Percentiles rank a stretch among this genome's conserved stretches.
Conservation (phyloP, 2,113 vertebrate species). For the Geococcyx californianus region DNA sequence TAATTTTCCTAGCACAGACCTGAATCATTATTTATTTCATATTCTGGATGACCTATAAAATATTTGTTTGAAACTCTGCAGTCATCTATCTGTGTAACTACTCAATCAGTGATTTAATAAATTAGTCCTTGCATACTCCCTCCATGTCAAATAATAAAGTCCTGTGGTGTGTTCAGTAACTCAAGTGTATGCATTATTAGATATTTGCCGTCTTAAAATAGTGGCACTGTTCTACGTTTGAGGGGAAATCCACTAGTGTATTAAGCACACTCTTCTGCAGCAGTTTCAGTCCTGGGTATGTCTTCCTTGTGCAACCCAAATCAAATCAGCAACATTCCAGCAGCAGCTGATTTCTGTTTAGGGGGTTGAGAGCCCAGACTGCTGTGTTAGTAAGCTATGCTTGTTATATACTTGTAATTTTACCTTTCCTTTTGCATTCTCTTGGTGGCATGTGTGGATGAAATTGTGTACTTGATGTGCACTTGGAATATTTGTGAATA, state of each 20-base stretch:
- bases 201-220: neutral
- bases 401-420: neutral
- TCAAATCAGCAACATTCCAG: neutral
- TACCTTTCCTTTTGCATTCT: neutral
- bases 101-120: neutral
- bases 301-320: neutral
- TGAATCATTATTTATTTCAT: neutral
- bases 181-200: neutral
- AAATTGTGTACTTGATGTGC: neutral
- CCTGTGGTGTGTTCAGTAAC: fast-evolving
- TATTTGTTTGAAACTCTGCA: neutral
- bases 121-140: neutral
- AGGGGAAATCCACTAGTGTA: neutral
- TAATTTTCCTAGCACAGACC: neutral
- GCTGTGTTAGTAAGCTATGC: neutral
- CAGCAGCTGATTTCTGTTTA: neutral
- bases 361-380: neutral
- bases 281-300: neutral
- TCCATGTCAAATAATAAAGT: neutral
- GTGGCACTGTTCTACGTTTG: neutral
- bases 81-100: neutral
- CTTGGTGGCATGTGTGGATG: neutral
- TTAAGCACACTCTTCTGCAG: neutral
- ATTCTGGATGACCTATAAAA: neutral
- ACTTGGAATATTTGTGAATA: neutral